phyloP scores from a whole-genome alignment of 2,113 vertebrate genomes.

The Vulpes vulpes region DNA sequence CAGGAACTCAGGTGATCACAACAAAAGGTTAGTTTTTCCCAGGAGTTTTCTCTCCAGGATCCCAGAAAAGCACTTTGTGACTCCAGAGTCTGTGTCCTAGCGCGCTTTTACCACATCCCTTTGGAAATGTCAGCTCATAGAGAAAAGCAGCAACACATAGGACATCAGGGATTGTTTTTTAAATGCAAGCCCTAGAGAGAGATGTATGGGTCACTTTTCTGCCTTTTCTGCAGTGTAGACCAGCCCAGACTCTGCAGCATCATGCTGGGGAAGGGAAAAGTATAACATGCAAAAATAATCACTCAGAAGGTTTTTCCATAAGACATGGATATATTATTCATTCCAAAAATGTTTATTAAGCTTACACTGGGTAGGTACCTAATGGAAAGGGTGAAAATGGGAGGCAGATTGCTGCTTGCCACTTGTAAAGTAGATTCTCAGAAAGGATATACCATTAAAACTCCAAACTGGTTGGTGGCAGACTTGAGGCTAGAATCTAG shows the following conservation, averaged over 20 bases:
- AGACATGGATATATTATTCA: neutral
- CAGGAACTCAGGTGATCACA: neutral
- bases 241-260: neutral
- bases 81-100: neutral
- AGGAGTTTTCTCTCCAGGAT: neutral
- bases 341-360: neutral
- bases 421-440: neutral
- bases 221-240: neutral
- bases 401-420: neutral
- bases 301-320: neutral
- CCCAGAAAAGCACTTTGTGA: neutral
- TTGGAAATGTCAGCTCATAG: neutral
- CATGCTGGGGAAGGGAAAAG: neutral
- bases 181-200: neutral
- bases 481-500: too few species aligned
- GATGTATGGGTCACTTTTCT: rapidly evolving
- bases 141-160: neutral
- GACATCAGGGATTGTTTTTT: neutral
- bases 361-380: neutral
- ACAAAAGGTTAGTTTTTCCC: neutral
- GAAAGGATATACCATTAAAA: rapidly evolving
- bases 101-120: neutral
- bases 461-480: neutral
- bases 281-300: neutral
- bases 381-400: rapidly evolving